Conservation (phyloP, 2,888 invertebrate genomes). For the Bibio marci region DNA sequence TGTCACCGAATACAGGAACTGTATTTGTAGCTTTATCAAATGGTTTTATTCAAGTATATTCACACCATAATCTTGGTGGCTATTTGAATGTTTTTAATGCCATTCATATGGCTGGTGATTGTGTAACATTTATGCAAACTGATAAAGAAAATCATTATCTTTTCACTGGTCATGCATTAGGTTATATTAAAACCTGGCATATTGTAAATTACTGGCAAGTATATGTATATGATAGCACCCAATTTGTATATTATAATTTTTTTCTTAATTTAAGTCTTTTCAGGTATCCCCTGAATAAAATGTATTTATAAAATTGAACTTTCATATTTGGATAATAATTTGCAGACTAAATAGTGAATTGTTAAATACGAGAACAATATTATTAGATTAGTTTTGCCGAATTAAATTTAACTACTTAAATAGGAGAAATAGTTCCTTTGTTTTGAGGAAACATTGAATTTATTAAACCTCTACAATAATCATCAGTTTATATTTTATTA, state of each 20-base stretch:
- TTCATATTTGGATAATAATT: too few relatives aligned
- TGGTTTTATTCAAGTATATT: constrained; percentile 65
- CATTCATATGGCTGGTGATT: constrained; percentile 45
- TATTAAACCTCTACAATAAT: too few relatives aligned
- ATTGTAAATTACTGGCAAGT: constrained; percentile 44
- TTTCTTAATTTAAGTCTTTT: not conserved
- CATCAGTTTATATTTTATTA: too few relatives aligned
- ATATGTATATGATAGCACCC: not conserved
- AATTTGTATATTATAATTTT: not conserved
- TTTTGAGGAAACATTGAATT: too few relatives aligned
- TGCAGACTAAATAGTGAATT: too few relatives aligned
- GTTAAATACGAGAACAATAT: too few relatives aligned
- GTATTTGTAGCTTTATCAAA: constrained; percentile 56
- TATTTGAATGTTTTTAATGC: constrained; percentile 51
- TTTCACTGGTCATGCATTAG: constrained; percentile 50
- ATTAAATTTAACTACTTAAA: too few relatives aligned
- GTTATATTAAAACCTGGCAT: constrained; percentile 68
- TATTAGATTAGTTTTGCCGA: too few relatives aligned
- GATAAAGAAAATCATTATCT: constrained; percentile 54
- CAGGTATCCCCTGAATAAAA: too few relatives aligned
- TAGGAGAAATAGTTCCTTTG: too few relatives aligned
- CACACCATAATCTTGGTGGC: constrained; percentile 58
- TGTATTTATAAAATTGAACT: too few relatives aligned
- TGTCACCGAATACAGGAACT: constrained; percentile 38
- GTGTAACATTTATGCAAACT: constrained; percentile 43